Conservation (phyloP, 2,888 invertebrate species). For the Pasiphila rectangulata region DNA sequence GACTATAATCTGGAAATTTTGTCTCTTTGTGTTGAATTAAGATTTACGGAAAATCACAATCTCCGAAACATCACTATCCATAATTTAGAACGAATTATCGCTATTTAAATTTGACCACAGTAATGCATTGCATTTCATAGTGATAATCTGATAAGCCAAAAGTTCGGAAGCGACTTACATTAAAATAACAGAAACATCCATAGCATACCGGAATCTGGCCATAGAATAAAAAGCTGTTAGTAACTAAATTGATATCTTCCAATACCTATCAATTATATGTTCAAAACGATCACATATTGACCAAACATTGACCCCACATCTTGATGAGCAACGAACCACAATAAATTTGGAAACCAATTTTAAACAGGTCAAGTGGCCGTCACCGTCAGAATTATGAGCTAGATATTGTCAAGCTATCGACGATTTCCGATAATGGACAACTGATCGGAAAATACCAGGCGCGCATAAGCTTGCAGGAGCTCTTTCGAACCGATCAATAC, state of each 20-base stretch:
- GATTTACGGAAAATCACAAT: too few relatives aligned
- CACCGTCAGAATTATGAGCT: background rate
- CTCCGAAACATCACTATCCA: too few relatives aligned
- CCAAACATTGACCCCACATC: background rate
- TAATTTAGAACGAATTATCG: too few relatives aligned
- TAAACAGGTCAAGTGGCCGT: constrained; percentile 3
- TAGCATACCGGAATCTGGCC: too few relatives aligned
- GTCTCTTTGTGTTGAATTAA: too few relatives aligned
- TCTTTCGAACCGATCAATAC: constrained; percentile 74
- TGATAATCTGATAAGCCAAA: too few relatives aligned
- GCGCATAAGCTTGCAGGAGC: constrained; percentile 46
- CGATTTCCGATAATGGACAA: constrained; percentile 71
- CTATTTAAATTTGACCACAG: too few relatives aligned
- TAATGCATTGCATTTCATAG: too few relatives aligned
- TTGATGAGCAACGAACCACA: background rate
- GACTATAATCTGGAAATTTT: too few relatives aligned
- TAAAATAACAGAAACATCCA: background rate
- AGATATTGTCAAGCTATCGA: constrained; percentile 56
- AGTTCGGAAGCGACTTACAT: background rate
- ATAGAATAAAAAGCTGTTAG: too few relatives aligned
- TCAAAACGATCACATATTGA: background rate
- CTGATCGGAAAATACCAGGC: constrained; percentile 74
- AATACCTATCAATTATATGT: background rate
- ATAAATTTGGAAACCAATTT: background rate
- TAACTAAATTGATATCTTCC: background rate